Percentiles rank a stretch among this genome's conserved stretches.
phyloP scores from a whole-genome alignment of 2,888 invertebrate species.

The Sussaba pulchella region DNA sequence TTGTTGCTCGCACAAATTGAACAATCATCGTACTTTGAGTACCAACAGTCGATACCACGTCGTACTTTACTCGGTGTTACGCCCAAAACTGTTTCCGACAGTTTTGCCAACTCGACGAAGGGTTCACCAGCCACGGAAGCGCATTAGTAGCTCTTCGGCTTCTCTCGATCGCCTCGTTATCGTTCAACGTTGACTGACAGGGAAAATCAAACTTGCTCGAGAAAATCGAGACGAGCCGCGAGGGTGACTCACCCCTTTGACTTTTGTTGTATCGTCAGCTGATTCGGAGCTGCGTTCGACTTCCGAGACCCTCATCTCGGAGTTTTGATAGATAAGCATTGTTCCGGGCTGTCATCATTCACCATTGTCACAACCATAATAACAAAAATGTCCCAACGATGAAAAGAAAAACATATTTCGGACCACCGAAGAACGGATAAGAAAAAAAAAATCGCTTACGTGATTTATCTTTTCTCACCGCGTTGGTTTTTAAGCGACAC shows the following conservation, averaged over 20 bases:
- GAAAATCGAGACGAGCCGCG: slow-evolving; percentile 25
- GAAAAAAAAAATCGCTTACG: neutral
- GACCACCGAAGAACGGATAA: neutral
- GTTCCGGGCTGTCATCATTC: slow-evolving; percentile 3
- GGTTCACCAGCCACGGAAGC: slow-evolving; percentile 1
- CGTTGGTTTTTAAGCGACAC: neutral
- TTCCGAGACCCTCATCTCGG: slow-evolving; percentile 1
- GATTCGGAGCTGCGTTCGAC: neutral
- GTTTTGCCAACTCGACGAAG: slow-evolving; percentile 49
- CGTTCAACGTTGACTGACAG: slow-evolving; percentile 48
- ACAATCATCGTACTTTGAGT: neutral
- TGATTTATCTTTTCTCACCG: neutral
- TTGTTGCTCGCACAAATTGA: slow-evolving; percentile 19
- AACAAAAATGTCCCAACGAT: neutral
- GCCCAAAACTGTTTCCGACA: slow-evolving; percentile 56
- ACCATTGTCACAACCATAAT: neutral
- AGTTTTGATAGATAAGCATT: slow-evolving; percentile 23
- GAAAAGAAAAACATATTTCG: neutral
- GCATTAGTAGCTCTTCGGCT: slow-evolving; percentile 15
- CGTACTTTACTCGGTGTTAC: slow-evolving; percentile 27
- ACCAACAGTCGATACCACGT: slow-evolving; percentile 20
- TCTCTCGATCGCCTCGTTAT: slow-evolving; percentile 51
- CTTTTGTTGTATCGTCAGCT: slow-evolving; percentile 11
- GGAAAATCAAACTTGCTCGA: slow-evolving; percentile 33
- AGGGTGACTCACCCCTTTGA: slow-evolving; percentile 28